Evolutionary conservation across 1,140 invertebrate species (phyloP).

Genomic region (Araneus ventricosus): DNA sequence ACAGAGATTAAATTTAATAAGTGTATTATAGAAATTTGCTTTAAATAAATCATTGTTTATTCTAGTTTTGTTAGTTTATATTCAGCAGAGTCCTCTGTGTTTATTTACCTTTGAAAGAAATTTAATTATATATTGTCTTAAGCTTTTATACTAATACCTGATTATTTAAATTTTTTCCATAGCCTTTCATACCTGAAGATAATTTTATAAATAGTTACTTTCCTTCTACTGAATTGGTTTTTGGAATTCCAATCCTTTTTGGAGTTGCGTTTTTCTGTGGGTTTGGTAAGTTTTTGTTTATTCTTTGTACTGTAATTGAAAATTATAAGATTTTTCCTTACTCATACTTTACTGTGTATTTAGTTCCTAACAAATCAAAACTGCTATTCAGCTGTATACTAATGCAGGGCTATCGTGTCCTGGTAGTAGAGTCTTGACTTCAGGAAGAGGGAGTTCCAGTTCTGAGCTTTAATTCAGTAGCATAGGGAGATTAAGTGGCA

Average conservation of each 20-base stretch:
- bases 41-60: too few relatives aligned
- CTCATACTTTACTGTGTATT: too few relatives aligned
- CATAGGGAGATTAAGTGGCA: too few relatives aligned
- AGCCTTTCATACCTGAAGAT: conserved; percentile 59
- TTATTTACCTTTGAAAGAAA: neutral
- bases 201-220: conserved; percentile 35
- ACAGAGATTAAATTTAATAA: neutral
- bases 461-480: too few relatives aligned
- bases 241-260: conserved; percentile 39
- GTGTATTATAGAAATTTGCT: neutral
- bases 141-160: neutral
- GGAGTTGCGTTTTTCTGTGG: conserved; percentile 47
- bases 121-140: neutral
- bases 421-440: too few relatives aligned
- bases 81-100: neutral
- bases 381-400: too few relatives aligned
- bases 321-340: too few relatives aligned
- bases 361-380: too few relatives aligned
- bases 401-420: too few relatives aligned
- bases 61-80: neutral
- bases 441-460: too few relatives aligned
- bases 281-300: conserved; percentile 33
- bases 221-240: conserved; percentile 47
- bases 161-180: neutral
- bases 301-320: too few relatives aligned